phyloP scores from a whole-genome alignment of 2,888 invertebrate genomes.

The Pyrrhia umbra region DNA sequence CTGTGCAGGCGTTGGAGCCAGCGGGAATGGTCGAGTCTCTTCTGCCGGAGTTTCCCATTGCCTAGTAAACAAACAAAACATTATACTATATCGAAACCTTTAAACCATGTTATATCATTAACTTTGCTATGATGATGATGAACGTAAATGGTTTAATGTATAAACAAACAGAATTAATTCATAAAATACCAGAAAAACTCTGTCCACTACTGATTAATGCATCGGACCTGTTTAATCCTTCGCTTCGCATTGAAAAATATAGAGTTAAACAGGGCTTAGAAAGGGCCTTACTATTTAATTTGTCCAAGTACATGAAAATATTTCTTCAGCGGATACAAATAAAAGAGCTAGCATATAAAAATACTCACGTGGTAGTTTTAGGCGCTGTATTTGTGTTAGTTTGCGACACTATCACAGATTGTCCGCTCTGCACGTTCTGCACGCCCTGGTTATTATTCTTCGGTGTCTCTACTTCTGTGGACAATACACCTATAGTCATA shows the following conservation, averaged over 20 bases:
- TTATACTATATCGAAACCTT: not conserved
- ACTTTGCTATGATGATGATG: too few relatives aligned
- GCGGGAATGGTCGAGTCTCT: conserved; percentile 90
- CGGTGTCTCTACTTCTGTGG: conserved; percentile 56
- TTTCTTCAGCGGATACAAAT: not conserved
- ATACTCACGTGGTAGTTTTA: conserved; percentile 79
- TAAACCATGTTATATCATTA: too few relatives aligned
- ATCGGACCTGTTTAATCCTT: too few relatives aligned
- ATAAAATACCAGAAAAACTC: too few relatives aligned
- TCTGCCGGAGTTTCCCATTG: conserved; percentile 82
- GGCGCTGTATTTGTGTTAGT: conserved; percentile 77
- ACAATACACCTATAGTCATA: conserved; percentile 29
- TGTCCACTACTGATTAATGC: too few relatives aligned
- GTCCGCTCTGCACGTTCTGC: conserved; percentile 72
- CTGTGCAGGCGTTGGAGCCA: conserved; percentile 98
- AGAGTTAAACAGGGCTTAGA: too few relatives aligned
- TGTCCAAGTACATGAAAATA: too few relatives aligned
- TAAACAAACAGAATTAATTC: too few relatives aligned
- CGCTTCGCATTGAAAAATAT: too few relatives aligned
- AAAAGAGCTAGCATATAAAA: not conserved
- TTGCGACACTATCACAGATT: conserved; percentile 88
- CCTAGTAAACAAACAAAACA: conserved; percentile 60
- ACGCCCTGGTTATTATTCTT: conserved; percentile 70
- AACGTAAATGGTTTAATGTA: too few relatives aligned
- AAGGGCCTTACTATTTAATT: too few relatives aligned